Evolutionary conservation across 92 coral and sea anemone species (phyloP).

Genomic region (Metridium senile): DNA sequence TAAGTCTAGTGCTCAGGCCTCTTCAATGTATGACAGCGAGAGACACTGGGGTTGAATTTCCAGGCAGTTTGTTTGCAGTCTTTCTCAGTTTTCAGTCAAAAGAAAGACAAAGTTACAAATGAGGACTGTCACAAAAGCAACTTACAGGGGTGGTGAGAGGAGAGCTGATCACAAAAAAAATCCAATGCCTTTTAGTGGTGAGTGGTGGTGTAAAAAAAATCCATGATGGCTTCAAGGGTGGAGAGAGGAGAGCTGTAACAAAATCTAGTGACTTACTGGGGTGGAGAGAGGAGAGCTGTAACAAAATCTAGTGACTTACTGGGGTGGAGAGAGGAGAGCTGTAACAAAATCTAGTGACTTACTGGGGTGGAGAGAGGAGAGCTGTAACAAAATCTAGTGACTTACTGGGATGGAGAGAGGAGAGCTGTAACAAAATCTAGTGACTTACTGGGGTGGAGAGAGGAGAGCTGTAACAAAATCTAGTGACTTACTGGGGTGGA

Average conservation of each 20-base stretch:
- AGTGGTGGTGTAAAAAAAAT: neutral
- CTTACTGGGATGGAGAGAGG: neutral
- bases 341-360: too few species aligned
- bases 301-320: too few species aligned
- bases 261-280: too few species aligned
- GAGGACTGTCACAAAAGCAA: too few species aligned
- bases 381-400: neutral
- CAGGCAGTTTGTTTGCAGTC: too few species aligned
- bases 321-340: too few species aligned
- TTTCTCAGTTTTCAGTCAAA: too few species aligned
- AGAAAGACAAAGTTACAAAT: too few species aligned
- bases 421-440: neutral
- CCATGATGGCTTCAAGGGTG: neutral
- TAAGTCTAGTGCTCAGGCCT: conserved; percentile 2
- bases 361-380: too few species aligned
- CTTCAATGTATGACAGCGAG: neutral
- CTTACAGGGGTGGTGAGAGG: neutral
- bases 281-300: too few species aligned
- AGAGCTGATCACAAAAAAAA: neutral
- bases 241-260: too few species aligned
- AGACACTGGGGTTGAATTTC: neutral
- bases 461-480: neutral
- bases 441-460: neutral
- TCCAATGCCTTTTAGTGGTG: neutral
- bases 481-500: neutral